Evolutionary conservation across 2,797 vertebrate genomes (phyloP).

Genomic region (Microchirus variegatus): DNA sequence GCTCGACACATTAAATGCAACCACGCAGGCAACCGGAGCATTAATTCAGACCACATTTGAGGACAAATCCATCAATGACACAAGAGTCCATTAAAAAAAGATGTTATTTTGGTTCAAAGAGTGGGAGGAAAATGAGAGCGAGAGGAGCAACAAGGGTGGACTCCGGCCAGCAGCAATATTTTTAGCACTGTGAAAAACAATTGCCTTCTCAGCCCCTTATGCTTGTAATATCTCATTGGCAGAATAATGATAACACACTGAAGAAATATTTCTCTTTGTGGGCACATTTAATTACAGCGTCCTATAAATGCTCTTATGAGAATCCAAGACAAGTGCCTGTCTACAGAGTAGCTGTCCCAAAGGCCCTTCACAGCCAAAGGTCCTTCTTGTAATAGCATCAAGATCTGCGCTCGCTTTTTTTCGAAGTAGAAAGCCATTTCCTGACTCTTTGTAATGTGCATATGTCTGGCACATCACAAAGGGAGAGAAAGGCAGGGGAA

Average conservation of each 20-base stretch:
- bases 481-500: conserved; percentile 62
- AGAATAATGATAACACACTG: conserved; percentile 38
- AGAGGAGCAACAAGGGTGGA: conserved; percentile 62
- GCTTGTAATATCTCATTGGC: conserved; percentile 30
- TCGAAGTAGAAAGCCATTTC: conserved; percentile 75
- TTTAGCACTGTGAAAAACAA: conserved; percentile 55
- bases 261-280: conserved; percentile 47
- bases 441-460: conserved; percentile 69
- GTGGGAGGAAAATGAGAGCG: conserved; percentile 47
- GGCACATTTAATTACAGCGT: conserved; percentile 53
- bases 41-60: conserved; percentile 67
- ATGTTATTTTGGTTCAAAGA: conserved; percentile 72
- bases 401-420: conserved; percentile 65
- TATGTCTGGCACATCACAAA: conserved; percentile 77
- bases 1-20: conserved; percentile 63
- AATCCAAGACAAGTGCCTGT: conserved; percentile 44
- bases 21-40: conserved; percentile 52
- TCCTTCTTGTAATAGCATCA: conserved; percentile 71
- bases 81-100: conserved; percentile 54
- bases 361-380: conserved; percentile 65
- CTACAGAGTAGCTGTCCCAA: conserved; percentile 49
- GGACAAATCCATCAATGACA: conserved; percentile 63
- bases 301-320: conserved; percentile 23
- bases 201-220: conserved; percentile 34
- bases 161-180: conserved; percentile 62